Evolutionary conservation across 2,797 vertebrate genomes (phyloP), one percentile per base, ranked within the genome.

Genomic region (Ibycter americanus): DNA sequence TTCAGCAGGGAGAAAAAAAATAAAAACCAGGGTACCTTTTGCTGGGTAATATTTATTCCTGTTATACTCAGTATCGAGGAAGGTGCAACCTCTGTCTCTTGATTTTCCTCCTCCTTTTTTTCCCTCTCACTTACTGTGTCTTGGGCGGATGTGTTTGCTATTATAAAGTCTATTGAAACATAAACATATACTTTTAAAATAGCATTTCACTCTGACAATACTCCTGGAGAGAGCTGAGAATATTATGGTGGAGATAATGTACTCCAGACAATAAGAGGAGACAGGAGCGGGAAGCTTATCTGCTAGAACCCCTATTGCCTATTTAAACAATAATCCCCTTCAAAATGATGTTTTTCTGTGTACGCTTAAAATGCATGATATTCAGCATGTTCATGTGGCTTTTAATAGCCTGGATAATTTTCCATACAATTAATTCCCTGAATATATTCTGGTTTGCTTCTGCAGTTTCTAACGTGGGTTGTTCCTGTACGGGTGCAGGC

Each of bases 241-340:
- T 96, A 95, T 97, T 93, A 93, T 87, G 91, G 92, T 73, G 55
- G 63, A 96, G 96, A 97, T 97, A 97, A 97, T 97, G 95, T 93
- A 96, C 96, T 97, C 83, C 94, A 97, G 92, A 97, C 97, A 97
- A 97, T 97, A 96, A 97, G 79, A 94, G 93, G 96, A 97, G 95
- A 97, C 96, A 94, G 96, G 91, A 96, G 90, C 61, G 0, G 90
- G 92, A 97, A 92, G 96, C 96, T 97, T 97, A 97, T 97, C 96
- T 97, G 89, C 89, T 91, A 93, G 94, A 96, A 96, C 95, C 94
- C 96, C 93, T 96, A 97, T 97, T 97, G 96, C 95, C 95, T 97
- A 89, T 97, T 97, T 97, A 94, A 97, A 97, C 96, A 98, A 97
- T 97, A 97, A 97, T 97, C 97, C 96, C 93, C 96, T 97, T 97